Evolutionary conservation across 1,140 invertebrate genomes (phyloP), one percentile per base, ranked within the genome.

Genomic region (Lutraria rhynchaena): DNA sequence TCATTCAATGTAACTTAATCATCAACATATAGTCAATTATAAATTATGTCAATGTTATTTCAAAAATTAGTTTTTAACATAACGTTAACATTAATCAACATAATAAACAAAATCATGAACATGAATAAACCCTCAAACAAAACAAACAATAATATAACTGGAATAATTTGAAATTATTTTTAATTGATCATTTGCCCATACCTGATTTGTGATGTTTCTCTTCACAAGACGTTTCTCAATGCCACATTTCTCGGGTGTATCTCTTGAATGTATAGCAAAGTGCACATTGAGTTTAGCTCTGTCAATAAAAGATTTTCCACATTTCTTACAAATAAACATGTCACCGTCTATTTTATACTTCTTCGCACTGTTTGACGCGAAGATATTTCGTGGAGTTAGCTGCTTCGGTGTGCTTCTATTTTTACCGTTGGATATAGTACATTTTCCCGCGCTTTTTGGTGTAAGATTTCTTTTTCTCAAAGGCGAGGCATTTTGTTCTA

Each of bases 221-320:
- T 61, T 75, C n/a, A 63, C 31, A 7, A 37, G n/a, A 22, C 49
- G 29, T 41, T 33, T 53, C 5, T 46, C 41, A 29, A 65, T 55
- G 9, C 75, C 61, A 31, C 75, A 77, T 55, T 77, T 77, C 13
- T 67, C 49, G 2, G 73, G 73, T 15, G 75, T 77, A 17, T 77
- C 75, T 22, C 49, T 35, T 1, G 33, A 22, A 22, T 77, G 75
- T 22, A 67, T 46, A 0, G 63, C 24, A 44, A 67, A 67, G 27
- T 77, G 75, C 0, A 77, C 75, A 19, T 77, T 58, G 27, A 67
- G 46, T 31, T 77, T 65, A 13, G 75, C 41, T 24, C 27, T 61
- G 31, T 77, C 75, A 13, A 67, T 46, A 27, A 77, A 77, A 24
- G 44, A 53, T 51, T 77, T 77, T 13, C 75, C 75, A n/a, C 75